A percentile compares a stretch with the other conserved stretches of the same genome.
phyloP scores from a whole-genome alignment of 2,888 invertebrate genomes.

The Bombyx huttoni region DNA sequence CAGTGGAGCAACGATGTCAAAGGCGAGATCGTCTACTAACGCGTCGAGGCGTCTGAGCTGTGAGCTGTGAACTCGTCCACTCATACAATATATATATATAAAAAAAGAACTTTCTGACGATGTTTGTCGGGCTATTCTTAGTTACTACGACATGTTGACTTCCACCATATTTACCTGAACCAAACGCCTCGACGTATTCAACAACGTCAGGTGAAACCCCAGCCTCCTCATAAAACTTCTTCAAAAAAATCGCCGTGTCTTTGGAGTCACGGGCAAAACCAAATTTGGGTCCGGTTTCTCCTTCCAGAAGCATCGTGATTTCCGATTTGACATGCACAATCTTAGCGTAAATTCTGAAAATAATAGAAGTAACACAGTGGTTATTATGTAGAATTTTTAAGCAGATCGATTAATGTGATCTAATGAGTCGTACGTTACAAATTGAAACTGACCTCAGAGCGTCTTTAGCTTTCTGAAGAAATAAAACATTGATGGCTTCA shows the following conservation, averaged over 20 bases:
- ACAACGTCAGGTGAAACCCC: conserved; percentile 76
- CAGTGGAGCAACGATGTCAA: too few relatives aligned
- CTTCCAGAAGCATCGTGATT: conserved; percentile 50
- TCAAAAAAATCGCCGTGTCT: conserved; percentile 56
- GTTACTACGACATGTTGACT: background rate
- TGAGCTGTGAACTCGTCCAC: too few relatives aligned
- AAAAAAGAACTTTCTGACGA: too few relatives aligned
- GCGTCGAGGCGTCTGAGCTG: too few relatives aligned
- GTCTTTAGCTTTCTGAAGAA: conserved; percentile 76
- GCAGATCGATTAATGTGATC: background rate
- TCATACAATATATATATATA: too few relatives aligned
- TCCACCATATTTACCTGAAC: conserved; percentile 68
- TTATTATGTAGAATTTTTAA: background rate
- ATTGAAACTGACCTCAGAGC: conserved; percentile 53
- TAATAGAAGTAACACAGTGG: background rate
- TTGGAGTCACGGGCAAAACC: conserved; percentile 69
- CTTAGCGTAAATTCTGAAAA: conserved; percentile 71
- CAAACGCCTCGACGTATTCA: conserved; percentile 88
- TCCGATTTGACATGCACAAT: conserved; percentile 79
- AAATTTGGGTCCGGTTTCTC: conserved; percentile 67
- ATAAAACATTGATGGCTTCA: conserved; percentile 78
- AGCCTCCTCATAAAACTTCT: conserved; percentile 74
- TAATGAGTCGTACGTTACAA: background rate
- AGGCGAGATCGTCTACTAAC: too few relatives aligned
- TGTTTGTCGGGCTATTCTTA: too few relatives aligned